These are phyloP conservation scores for Torymus tubicola DNA, from an alignment of 2,888 invertebrate genomes.

Conservation along the genomic window DNA sequence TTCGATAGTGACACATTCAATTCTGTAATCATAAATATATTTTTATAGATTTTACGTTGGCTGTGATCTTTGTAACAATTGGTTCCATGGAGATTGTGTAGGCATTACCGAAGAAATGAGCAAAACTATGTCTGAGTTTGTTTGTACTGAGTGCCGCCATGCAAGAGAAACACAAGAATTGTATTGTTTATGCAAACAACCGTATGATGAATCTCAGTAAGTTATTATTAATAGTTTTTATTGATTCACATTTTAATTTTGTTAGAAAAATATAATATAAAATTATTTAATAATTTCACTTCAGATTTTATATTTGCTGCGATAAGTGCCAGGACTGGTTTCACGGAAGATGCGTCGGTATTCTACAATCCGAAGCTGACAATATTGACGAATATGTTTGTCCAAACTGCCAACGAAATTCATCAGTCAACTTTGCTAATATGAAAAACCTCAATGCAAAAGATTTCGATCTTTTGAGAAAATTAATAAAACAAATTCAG, in stretches of 20 bases:
- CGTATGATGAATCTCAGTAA: conserved; percentile 97
- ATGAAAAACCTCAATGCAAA: conserved; percentile 88
- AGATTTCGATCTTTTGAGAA: conserved; percentile 89
- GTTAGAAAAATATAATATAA: conserved; percentile 11
- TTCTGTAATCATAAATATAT: conserved; percentile 4
- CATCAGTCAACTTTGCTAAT: conserved; percentile 92
- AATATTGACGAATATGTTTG: conserved; percentile 97
- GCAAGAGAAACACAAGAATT: conserved; percentile 93
- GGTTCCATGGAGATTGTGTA: conserved; percentile 99
- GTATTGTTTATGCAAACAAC: conserved; percentile 96
- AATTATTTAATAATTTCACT: conserved; percentile 60
- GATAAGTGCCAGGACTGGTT: conserved; percentile 99
- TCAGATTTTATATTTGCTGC: conserved; percentile 98
- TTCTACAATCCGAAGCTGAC: conserved; percentile 94
- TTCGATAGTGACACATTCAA: too few relatives aligned
- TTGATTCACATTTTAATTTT: conserved; percentile 20
- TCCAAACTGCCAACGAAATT: conserved; percentile 95
- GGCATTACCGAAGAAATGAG: conserved; percentile 95
- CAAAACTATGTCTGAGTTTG: conserved; percentile 92
- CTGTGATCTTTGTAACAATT: conserved; percentile 97
- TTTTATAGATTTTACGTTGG: conserved; percentile 92
- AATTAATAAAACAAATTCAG: conserved; percentile 93
- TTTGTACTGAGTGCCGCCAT: conserved; percentile 90
- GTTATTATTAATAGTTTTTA: conserved; percentile 70
- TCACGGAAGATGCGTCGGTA: conserved; percentile 97